Evolutionary conservation across 2,113 vertebrate genomes (phyloP).

Genomic region (Ornithorhynchus anatinus): DNA sequence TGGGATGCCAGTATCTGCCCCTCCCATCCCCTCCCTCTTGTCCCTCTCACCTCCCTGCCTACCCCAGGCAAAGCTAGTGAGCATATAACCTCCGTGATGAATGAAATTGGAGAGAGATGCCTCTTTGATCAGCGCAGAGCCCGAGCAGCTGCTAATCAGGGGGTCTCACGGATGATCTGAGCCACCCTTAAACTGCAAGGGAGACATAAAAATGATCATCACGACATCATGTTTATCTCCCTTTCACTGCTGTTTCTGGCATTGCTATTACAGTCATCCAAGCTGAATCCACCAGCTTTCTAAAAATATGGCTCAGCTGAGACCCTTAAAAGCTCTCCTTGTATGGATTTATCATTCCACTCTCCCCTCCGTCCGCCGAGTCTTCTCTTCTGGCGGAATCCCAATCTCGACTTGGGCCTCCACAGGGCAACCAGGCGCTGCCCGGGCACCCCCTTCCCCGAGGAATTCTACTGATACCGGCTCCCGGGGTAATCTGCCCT

Average conservation of each 20-base stretch:
- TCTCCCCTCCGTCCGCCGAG: conserved; percentile 18
- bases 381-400: neutral
- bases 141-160: conserved; percentile 13
- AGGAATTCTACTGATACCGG: no score
- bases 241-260: conserved; percentile 27
- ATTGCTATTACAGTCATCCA: conserved; percentile 1
- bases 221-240: conserved; percentile 3
- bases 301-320: conserved; percentile 49
- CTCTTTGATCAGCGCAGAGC: neutral
- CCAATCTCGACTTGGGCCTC: neutral
- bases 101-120: neutral
- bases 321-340: conserved; percentile 32
- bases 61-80: no score
- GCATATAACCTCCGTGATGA: no score
- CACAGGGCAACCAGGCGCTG: no score
- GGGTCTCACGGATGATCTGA: neutral
- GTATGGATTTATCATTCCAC: conserved; percentile 28
- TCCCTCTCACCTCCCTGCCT: no score
- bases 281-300: conserved; percentile 41
- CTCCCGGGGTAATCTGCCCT: no score
- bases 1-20: no score
- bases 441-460: no score
- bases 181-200: neutral
- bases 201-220: conserved; percentile 2
- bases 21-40: no score